phyloP scores from a whole-genome alignment of 2,888 invertebrate genomes.

The Lasioglossum morio region DNA sequence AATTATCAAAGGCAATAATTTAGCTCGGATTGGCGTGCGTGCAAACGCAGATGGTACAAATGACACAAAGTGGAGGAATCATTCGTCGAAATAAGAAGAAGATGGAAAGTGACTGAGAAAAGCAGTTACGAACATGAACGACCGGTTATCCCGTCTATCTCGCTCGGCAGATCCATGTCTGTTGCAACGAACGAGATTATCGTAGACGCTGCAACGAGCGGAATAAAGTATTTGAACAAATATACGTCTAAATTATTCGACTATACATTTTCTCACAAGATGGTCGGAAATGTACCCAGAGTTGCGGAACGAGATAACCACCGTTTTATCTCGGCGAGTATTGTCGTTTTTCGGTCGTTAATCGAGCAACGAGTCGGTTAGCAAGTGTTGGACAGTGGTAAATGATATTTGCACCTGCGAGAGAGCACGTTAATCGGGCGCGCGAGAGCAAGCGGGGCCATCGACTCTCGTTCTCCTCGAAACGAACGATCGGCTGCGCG shows the following conservation, averaged over 20 bases:
- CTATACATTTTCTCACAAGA: background rate
- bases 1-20: background rate
- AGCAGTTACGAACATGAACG: too few relatives aligned
- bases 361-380: background rate
- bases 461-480: constrained; percentile 55
- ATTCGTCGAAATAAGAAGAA: background rate
- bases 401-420: constrained; percentile 67
- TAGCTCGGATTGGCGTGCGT: background rate
- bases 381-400: background rate
- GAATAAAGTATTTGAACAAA: background rate
- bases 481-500: constrained; percentile 11
- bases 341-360: background rate
- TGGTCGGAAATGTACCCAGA: background rate
- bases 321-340: background rate
- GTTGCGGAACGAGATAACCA: background rate
- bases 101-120: background rate
- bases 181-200: background rate
- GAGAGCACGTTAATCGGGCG: constrained; percentile 30
- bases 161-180: background rate
- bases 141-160: background rate
- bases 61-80: background rate
- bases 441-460: constrained; percentile 51
- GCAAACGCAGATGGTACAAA: background rate
- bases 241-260: background rate
- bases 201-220: background rate